Evolutionary conservation across 1,140 invertebrate genomes (phyloP).

Genomic region (Armadillidium nasatum): DNA sequence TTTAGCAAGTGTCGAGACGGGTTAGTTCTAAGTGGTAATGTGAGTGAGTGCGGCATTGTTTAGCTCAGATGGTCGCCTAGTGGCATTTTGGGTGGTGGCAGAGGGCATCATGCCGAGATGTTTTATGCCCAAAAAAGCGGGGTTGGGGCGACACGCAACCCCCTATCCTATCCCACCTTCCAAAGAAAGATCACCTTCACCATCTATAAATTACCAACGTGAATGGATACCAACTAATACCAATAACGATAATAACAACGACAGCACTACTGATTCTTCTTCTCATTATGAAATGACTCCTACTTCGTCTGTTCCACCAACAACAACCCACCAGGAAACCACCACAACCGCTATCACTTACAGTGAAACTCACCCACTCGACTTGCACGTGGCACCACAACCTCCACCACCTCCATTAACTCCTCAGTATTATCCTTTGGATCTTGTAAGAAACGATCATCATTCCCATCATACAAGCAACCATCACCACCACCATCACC

Average conservation of each 20-base stretch:
- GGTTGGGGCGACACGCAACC: conserved; percentile 27
- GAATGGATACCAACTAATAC: conserved; percentile 28
- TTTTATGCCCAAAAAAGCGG: conserved; percentile 41
- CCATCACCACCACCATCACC: conserved; percentile 10
- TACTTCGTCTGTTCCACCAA: conserved; percentile 31
- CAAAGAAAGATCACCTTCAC: conserved; percentile 32
- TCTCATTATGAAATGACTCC: conserved; percentile 35
- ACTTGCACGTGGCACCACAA: conserved; percentile 30
- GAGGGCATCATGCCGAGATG: conserved; percentile 36
- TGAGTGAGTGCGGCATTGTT: conserved; percentile 8
- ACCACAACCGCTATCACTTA: neutral
- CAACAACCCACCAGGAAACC: neutral
- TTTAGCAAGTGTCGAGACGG: conserved; percentile 1
- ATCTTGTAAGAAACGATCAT: conserved; percentile 2
- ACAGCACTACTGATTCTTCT: conserved; percentile 21
- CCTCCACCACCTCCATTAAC: conserved; percentile 10
- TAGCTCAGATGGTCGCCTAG: conserved; percentile 10
- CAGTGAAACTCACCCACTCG: conserved; percentile 27
- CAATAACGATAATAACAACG: no score
- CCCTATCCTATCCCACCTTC: conserved; percentile 34
- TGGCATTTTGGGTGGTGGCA: neutral
- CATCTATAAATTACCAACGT: conserved; percentile 21
- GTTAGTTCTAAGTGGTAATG: neutral
- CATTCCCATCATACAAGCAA: neutral
- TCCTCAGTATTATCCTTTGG: conserved; percentile 20